These are phyloP conservation scores for Enoplolaimus lenunculus DNA, from an alignment of 2,888 invertebrate genomes.

Conservation along the genomic window DNA sequence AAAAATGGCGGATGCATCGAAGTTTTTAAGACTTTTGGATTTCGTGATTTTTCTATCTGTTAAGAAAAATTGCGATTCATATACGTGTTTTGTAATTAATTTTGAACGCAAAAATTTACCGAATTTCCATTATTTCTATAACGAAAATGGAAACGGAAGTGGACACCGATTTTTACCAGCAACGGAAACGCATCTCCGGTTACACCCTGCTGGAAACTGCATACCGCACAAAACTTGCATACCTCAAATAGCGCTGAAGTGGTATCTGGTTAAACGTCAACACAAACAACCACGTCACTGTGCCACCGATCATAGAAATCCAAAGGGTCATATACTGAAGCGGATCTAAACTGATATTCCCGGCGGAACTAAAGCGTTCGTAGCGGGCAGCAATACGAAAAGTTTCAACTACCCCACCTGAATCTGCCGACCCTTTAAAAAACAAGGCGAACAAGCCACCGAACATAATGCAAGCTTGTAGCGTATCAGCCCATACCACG, in stretches of 20 bases:
- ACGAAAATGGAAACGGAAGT: too few relatives aligned
- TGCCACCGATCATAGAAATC: slow-evolving; percentile 7
- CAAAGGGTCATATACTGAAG: slow-evolving; percentile 3
- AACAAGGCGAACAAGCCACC: slow-evolving; percentile 15
- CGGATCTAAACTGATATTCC: slow-evolving; percentile 5
- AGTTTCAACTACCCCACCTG: neutral
- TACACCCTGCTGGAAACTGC: too few relatives aligned
- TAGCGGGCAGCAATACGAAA: slow-evolving; percentile 4
- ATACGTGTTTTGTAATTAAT: too few relatives aligned
- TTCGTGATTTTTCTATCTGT: too few relatives aligned
- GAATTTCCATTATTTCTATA: too few relatives aligned
- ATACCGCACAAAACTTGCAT: too few relatives aligned
- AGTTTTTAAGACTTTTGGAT: too few relatives aligned
- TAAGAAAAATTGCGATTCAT: too few relatives aligned
- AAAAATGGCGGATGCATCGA: too few relatives aligned
- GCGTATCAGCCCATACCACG: slow-evolving; percentile 28
- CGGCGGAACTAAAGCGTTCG: neutral
- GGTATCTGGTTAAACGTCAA: slow-evolving; percentile 8
- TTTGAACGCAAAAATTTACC: too few relatives aligned
- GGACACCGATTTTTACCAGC: too few relatives aligned
- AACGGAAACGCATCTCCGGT: too few relatives aligned
- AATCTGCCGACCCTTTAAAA: neutral
- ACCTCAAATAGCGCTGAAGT: neutral
- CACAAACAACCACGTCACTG: slow-evolving; percentile 11
- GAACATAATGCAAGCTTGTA: slow-evolving; percentile 27